Percentiles rank a stretch among this genome's conserved stretches.
Evolutionary conservation across 2,113 vertebrate genomes (phyloP).

Genomic region (Phainopepla nitens): DNA sequence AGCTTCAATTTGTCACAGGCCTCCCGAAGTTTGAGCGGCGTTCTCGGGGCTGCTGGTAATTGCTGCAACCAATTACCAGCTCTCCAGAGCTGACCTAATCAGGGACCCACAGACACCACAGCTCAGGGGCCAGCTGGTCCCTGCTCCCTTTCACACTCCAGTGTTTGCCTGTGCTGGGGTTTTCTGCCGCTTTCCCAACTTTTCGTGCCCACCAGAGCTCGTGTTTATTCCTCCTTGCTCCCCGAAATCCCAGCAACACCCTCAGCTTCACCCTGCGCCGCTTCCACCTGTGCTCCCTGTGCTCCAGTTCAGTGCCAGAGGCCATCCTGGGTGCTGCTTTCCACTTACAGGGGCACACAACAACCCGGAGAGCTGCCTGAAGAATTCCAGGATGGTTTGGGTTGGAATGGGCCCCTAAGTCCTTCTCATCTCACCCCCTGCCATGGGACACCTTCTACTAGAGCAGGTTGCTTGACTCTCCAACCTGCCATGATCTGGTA

Average conservation of each 20-base stretch:
- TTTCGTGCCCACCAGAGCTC: accelerated
- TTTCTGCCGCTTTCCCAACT: background rate
- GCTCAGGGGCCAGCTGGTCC: constrained; percentile 28
- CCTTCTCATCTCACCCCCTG: too few species aligned
- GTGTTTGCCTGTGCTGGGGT: accelerated
- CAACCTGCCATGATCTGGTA: background rate
- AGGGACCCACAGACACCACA: background rate
- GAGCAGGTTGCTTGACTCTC: background rate
- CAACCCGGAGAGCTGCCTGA: background rate
- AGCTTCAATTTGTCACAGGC: constrained; percentile 87
- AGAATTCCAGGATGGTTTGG: background rate
- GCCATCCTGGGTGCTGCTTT: background rate
- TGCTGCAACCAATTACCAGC: constrained; percentile 72
- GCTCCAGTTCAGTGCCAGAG: background rate
- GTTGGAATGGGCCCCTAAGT: background rate
- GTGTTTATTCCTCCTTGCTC: background rate
- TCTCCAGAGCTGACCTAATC: constrained; percentile 57
- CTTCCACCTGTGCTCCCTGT: background rate
- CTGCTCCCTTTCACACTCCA: background rate
- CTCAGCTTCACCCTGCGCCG: background rate
- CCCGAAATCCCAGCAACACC: accelerated
- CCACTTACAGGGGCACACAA: background rate
- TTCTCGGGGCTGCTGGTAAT: constrained; percentile 67
- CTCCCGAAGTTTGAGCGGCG: constrained; percentile 64
- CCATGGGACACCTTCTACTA: background rate